Evolutionary conservation across 2,113 vertebrate genomes (phyloP).

Genomic region (Phrynosoma platyrhinos): DNA sequence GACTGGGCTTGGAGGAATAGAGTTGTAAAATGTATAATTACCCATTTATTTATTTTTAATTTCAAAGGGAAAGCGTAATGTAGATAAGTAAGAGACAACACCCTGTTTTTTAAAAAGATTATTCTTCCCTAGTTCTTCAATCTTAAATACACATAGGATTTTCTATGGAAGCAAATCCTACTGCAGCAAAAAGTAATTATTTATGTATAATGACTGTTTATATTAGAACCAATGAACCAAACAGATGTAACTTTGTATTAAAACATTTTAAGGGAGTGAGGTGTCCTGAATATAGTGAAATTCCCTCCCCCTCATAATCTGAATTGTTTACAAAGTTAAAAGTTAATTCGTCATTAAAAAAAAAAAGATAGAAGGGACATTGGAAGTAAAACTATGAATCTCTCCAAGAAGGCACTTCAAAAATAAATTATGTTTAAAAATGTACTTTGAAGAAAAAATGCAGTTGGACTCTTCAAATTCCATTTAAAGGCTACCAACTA

Average conservation of each 20-base stretch:
- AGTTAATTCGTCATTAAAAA: conserved; percentile 23
- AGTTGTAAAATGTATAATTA: neutral
- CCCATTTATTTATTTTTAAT: conserved; percentile 12
- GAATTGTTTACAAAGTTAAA: neutral
- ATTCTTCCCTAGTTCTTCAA: neutral
- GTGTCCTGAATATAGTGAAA: conserved; percentile 43
- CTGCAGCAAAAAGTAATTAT: neutral
- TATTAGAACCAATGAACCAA: neutral
- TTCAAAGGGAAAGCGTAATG: neutral
- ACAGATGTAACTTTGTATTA: neutral
- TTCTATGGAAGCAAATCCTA: neutral
- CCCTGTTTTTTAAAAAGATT: neutral
- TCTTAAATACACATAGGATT: neutral
- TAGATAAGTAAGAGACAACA: neutral
- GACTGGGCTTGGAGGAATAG: neutral
- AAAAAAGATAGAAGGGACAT: conserved; percentile 36
- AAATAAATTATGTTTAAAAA: neutral
- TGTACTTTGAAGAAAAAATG: conserved; percentile 1
- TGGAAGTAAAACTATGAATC: neutral
- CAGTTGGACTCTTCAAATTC: conserved; percentile 17
- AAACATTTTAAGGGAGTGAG: conserved; percentile 13
- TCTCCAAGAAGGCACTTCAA: conserved; percentile 35
- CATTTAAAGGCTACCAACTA: conserved; percentile 28
- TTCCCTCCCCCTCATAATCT: conserved; percentile 5
- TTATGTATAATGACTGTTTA: neutral